Evolutionary conservation across 2,113 vertebrate species (phyloP).

Genomic region (Sarotherodon lohbergeri): DNA sequence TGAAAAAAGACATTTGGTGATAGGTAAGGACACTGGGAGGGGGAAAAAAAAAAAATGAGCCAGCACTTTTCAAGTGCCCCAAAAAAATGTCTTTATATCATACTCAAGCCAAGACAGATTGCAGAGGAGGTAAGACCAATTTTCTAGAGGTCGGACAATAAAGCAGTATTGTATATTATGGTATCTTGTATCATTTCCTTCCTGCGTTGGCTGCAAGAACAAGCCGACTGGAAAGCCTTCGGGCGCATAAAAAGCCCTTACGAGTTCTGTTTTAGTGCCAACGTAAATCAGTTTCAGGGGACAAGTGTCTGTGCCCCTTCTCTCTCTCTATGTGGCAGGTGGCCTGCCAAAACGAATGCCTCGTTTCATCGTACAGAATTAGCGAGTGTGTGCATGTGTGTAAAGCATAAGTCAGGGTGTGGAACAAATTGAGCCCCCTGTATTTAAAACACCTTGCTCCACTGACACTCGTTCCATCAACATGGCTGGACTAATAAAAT

Average conservation of each 20-base stretch:
- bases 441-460: constrained; percentile 28
- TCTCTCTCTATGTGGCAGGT: constrained; percentile 19
- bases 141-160: constrained; percentile 14
- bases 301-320: constrained; percentile 24
- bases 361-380: neutral
- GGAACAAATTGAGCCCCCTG: constrained; percentile 14
- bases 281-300: constrained; percentile 54
- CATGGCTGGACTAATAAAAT: constrained; percentile 1
- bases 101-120: constrained; percentile 5
- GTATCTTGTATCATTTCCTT: constrained; percentile 50
- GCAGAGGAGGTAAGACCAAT: constrained; percentile 9
- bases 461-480: constrained; percentile 1
- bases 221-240: constrained; percentile 24
- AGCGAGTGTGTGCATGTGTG: neutral
- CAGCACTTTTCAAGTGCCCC: neutral
- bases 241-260: constrained; percentile 32
- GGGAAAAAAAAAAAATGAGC: neutral
- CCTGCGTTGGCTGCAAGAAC: constrained; percentile 15
- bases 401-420: neutral
- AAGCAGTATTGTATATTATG: constrained; percentile 19
- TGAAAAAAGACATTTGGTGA: neutral
- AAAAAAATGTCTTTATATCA: neutral
- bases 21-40: neutral
- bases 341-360: constrained; percentile 42
- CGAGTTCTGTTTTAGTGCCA: constrained; percentile 46